These are phyloP conservation scores for Podarcis muralis DNA, from an alignment of 2,113 vertebrate species.

Conservation along the genomic window DNA sequence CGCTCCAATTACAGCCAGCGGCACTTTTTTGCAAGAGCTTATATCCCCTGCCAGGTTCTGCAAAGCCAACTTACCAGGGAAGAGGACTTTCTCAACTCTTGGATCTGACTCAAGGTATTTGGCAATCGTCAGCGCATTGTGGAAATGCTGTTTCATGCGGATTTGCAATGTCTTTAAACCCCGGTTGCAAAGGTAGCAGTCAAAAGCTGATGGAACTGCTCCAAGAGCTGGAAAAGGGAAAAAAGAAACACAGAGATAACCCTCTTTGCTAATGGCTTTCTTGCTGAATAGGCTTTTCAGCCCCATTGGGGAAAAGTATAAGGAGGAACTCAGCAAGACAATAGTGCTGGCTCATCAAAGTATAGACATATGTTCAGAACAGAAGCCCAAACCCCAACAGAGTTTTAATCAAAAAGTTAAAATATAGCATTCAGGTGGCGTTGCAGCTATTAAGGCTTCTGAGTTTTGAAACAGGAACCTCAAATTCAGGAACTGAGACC, in stretches of 20 bases:
- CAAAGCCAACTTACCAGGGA: constrained; percentile 80
- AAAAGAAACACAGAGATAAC: background rate
- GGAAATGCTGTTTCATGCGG: constrained; percentile 92
- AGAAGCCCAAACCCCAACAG: background rate
- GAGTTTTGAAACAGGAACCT: background rate
- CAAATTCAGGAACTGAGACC: background rate
- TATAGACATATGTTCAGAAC: background rate
- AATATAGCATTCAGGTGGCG: background rate
- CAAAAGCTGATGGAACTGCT: constrained; percentile 89
- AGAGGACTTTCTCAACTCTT: constrained; percentile 86
- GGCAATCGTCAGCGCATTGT: constrained; percentile 82
- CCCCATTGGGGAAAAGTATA: background rate
- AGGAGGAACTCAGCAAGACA: background rate
- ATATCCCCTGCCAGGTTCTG: background rate
- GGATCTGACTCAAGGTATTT: constrained; percentile 83
- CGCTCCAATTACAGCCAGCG: background rate
- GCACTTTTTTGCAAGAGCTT: background rate
- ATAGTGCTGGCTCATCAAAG: background rate
- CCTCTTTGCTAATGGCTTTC: background rate
- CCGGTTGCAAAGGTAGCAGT: constrained; percentile 89
- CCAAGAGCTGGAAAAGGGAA: constrained; percentile 80
- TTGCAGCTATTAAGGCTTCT: background rate
- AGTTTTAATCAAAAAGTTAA: background rate
- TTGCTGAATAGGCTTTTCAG: background rate
- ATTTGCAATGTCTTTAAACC: constrained; percentile 92